Percentiles rank a stretch among this genome's conserved stretches.
These are phyloP conservation scores for Astyanax mexicanus DNA, from an alignment of 2,797 vertebrate genomes.

Conservation along the genomic window DNA sequence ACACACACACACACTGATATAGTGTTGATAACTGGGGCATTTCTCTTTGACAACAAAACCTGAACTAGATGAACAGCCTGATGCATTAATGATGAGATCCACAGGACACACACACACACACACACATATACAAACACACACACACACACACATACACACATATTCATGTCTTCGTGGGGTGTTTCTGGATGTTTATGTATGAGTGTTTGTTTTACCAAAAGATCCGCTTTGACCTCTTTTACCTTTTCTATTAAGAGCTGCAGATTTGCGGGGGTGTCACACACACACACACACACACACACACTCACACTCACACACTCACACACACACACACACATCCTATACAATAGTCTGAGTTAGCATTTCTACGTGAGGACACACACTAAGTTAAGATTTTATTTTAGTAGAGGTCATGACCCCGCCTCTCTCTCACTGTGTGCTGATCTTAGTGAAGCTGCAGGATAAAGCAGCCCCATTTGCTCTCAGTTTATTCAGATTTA, in stretches of 20 bases:
- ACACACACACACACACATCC: background rate
- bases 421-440: background rate
- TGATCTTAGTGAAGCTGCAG: conserved; percentile 1
- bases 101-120: background rate
- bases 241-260: too few relatives aligned
- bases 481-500: conserved; percentile 21
- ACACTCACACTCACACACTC: background rate
- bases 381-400: background rate
- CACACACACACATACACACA: background rate
- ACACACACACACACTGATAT: background rate
- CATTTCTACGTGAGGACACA: conserved; percentile 13
- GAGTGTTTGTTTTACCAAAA: too few relatives aligned
- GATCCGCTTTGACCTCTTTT: too few relatives aligned
- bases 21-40: background rate
- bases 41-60: background rate
- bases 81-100: background rate
- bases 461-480: conserved; percentile 19
- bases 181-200: background rate
- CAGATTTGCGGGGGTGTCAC: too few relatives aligned
- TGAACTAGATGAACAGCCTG: background rate
- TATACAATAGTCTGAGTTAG: conserved; percentile 2
- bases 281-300: background rate
- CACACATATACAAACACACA: background rate
- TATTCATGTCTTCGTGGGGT: background rate
- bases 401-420: background rate